Conservation (phyloP, 2,888 invertebrate species). For the Leptopilina drosophilae region DNA sequence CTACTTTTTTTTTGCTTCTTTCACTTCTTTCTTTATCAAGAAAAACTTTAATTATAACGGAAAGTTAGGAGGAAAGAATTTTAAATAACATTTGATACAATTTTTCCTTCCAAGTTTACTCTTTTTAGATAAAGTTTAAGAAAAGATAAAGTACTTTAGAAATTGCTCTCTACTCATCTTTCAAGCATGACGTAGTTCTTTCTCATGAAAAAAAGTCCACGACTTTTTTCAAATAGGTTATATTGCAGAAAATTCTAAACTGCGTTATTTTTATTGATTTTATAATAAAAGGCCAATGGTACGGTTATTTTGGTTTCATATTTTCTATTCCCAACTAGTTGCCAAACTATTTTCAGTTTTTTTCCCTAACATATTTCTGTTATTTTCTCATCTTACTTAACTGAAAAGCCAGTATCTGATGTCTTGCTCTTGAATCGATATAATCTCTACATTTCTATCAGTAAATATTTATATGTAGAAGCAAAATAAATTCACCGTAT, state of each 20-base stretch:
- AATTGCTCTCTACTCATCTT: conserved; percentile 6
- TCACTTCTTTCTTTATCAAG: neutral
- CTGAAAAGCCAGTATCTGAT: no score
- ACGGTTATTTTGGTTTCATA: no score
- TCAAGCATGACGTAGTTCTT: neutral
- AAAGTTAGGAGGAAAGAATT: neutral
- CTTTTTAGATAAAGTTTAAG: neutral
- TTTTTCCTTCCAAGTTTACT: neutral
- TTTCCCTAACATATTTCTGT: no score
- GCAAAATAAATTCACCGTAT: no score
- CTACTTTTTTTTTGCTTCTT: no score
- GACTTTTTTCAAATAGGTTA: conserved; percentile 15
- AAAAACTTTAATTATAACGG: neutral
- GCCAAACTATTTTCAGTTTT: no score
- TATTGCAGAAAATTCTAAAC: conserved; percentile 12
- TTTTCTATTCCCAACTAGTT: no score
- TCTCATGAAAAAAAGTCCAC: neutral
- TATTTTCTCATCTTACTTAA: no score
- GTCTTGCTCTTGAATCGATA: no score
- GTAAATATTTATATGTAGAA: no score
- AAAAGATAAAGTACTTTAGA: conserved; percentile 12
- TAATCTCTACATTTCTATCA: no score
- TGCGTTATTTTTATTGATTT: neutral
- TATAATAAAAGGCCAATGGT: no score
- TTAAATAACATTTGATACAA: conserved; percentile 4